Base-by-base conservation (phyloP, 92 coral and sea anemone genomes). In the Zoanthus gigantus region DNA sequence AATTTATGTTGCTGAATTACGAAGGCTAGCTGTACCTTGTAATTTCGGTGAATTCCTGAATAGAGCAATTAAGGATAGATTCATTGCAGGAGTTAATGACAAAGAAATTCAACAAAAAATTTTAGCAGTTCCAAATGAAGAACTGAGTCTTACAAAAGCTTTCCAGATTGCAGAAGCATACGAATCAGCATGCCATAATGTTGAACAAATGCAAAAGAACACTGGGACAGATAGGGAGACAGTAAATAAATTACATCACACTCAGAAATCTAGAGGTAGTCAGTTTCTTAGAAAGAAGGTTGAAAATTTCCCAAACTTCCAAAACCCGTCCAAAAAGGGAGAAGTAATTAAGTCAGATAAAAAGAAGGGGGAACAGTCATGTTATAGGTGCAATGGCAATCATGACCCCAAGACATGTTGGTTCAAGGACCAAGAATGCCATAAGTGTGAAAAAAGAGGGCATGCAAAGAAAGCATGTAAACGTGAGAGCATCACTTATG, bases 31-130 rank as follows among this genome's bases (percentile, higher is more conserved):
- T 9, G 48, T 71, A 30, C 76, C 76, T 3, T 72, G 76, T 72
- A 72, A 34, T 72, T 46, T 77, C 45, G 57, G 80, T 16, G 63
- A 44, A 76, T n/a, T 46, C 58, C 82, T 76, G 4, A 46, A 76
- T 56, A 50, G 63, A 76, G 82, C 82, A n/a, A 50, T 76, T 7
- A 76, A 76, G 67, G 82, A 76, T 76, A 76, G 82, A 76, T 34
- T 34, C 44, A 74, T 74, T 50, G 79, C 57, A 52, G 79, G 79
- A 30, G 34, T 75, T n/a, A 75, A 75, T 5, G 79, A 75, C 16
- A 75, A 46, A 16, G 13, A 75, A 75, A 30, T 31, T 13, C 57
- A 42, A 52, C 1, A 75, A 52, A 31, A 30, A 75, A 75, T 30
- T 14, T 52, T 75, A 32, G 79, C 79, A 4, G 61, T 52, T 11